phyloP scores from a whole-genome alignment of 2,888 invertebrate species.

The Polyommatus icarus region DNA sequence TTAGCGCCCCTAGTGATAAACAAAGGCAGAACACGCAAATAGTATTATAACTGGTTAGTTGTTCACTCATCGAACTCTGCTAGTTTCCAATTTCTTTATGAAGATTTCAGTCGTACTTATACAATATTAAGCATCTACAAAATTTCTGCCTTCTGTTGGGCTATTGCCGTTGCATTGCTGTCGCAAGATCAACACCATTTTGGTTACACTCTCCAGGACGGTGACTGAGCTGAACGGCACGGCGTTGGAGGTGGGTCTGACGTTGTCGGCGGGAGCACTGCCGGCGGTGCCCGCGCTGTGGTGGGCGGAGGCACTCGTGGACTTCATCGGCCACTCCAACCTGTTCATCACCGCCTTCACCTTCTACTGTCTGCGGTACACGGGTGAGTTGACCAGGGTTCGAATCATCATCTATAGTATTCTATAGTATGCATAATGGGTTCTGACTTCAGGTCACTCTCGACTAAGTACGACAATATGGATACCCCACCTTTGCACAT shows the following conservation, averaged over 20 bases:
- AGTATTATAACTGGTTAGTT: too few species aligned
- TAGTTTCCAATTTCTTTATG: too few species aligned
- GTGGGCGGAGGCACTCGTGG: conserved; percentile 90
- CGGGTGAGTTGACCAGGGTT: conserved; percentile 68
- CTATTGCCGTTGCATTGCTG: too few species aligned
- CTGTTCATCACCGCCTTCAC: conserved; percentile 91
- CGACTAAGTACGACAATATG: too few species aligned
- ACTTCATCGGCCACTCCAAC: conserved; percentile 91
- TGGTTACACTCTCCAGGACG: conserved; percentile 70
- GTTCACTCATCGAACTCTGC: too few species aligned
- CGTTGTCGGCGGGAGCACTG: conserved; percentile 84
- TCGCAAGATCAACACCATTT: background rate
- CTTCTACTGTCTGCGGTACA: conserved; percentile 88
- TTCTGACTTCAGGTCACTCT: too few species aligned
- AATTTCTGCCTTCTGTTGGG: too few species aligned
- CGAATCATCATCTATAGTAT: background rate
- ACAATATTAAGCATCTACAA: too few species aligned
- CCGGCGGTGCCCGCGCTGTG: conserved; percentile 86
- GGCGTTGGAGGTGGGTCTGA: conserved; percentile 81
- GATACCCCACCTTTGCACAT: too few species aligned
- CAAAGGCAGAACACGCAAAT: too few species aligned
- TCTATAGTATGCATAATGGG: background rate
- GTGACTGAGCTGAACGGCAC: conserved; percentile 79
- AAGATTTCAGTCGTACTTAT: too few species aligned
- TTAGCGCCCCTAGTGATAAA: too few species aligned